phyloP scores from a whole-genome alignment of 1,140 invertebrate genomes.

The Solen grandis region DNA sequence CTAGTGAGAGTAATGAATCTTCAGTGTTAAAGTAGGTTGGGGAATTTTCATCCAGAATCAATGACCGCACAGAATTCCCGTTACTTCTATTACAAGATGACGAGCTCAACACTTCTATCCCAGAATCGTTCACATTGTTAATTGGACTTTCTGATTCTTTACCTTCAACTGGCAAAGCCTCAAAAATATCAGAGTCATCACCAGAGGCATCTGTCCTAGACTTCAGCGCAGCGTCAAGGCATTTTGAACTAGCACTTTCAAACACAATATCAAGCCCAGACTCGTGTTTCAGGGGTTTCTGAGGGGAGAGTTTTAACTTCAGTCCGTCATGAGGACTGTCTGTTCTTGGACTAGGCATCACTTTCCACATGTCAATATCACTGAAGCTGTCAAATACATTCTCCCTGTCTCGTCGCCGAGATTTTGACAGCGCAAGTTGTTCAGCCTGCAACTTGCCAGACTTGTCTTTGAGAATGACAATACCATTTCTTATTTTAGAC shows the following conservation, averaged over 20 bases:
- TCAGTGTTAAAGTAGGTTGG: conserved; percentile 47
- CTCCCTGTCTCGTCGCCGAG: conserved; percentile 33
- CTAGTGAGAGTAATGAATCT: conserved; percentile 39
- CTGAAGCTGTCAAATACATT: conserved; percentile 53
- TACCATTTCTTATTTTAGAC: conserved; percentile 33
- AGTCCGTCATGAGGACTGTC: conserved; percentile 35
- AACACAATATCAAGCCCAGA: conserved; percentile 8
- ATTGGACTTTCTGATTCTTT: conserved; percentile 26
- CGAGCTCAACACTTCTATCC: conserved; percentile 47
- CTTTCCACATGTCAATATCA: conserved; percentile 45
- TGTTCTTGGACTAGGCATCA: conserved; percentile 38
- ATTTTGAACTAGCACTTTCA: conserved; percentile 19
- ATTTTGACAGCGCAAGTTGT: background rate
- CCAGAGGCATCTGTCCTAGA: background rate
- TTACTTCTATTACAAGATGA: conserved; percentile 55
- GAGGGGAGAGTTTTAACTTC: conserved; percentile 49
- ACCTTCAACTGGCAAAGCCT: conserved; percentile 23
- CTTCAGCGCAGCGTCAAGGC: conserved; percentile 21
- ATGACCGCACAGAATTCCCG: conserved; percentile 45
- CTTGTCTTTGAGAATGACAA: conserved; percentile 48
- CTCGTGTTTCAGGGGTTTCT: conserved; percentile 34
- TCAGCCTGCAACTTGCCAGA: conserved; percentile 34
- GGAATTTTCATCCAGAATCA: conserved; percentile 43
- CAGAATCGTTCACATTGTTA: conserved; percentile 52
- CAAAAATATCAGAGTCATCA: conserved; percentile 22